Base-by-base conservation (phyloP, 2,113 vertebrate species). In the Gasterosteus aculeatus region DNA sequence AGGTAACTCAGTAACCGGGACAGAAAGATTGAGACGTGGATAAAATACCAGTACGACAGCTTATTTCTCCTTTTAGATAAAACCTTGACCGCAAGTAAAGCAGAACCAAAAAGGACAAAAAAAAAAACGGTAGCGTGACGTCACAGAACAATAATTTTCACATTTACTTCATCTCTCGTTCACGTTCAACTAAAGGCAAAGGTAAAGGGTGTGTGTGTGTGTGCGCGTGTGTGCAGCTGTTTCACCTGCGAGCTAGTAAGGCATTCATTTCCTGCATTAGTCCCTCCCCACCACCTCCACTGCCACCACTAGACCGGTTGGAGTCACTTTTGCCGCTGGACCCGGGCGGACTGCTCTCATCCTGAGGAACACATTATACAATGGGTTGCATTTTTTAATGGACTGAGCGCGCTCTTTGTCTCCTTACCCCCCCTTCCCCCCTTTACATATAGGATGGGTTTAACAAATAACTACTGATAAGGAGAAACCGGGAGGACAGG, bases 181-280 rank as follows among this genome's bases (percentile, higher is more conserved):
- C 7, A 14, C 42, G 35, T 59, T 16, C 56, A 33, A 38, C 8
- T 9, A 18, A 18, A n/a, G 38, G 16, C 6, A 60, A 35, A 57
- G 47, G 7, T 62, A 47, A 66, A 3, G 8, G 26, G 33, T 22
- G 64, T 72, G 44, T 39, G 12, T 15, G 44, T 33, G 53, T 56
- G 22, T 15, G 10, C 54, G 54, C 72, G 26, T 67, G 8, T 59
- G 66, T 77, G 33, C 19, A 8, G 29, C 35, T 46, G 64, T 49
- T 94, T 84, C 77, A 99, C 98, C 98, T 98, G 94, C 97, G 97
- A 86, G 98, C 98, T 91, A 99, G 94, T 79, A 99, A 94, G 90
- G 98, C 98, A 93, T 99, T 98, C 98, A 99, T 99, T 89, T 99
- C 98, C 85, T 99, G 97, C 98, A 99, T 99, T 79, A 99, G 95